Percentiles rank a stretch among this genome's conserved stretches.
phyloP scores from a whole-genome alignment of 2,113 vertebrate species.

The Saccopteryx bilineata region DNA sequence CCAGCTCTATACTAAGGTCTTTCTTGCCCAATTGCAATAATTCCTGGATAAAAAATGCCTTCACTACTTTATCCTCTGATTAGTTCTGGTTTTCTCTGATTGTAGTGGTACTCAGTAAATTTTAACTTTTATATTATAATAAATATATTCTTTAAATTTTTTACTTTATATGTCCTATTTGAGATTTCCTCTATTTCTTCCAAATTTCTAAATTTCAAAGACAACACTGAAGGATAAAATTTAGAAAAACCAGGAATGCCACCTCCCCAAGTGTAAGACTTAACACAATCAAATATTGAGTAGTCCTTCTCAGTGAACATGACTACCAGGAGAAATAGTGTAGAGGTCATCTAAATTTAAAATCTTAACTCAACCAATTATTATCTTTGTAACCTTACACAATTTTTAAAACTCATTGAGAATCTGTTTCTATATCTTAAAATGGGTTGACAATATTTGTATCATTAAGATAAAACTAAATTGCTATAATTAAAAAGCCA shows the following conservation, averaged over 20 bases:
- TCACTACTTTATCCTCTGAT: not conserved
- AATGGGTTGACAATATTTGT: not conserved
- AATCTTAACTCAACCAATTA: not conserved
- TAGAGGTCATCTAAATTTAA: not conserved
- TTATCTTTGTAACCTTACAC: not conserved
- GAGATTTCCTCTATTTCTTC: not conserved
- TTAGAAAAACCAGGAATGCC: not conserved
- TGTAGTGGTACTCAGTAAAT: not conserved
- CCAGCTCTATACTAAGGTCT: not conserved
- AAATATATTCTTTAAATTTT: slow-evolving; percentile 22
- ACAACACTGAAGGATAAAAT: not conserved
- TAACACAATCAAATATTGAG: not conserved
- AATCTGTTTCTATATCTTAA: not conserved
- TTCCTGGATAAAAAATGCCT: not conserved
- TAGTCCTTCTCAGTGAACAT: not conserved
- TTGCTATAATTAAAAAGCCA: not conserved
- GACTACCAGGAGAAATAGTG: not conserved
- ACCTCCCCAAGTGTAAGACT: not conserved
- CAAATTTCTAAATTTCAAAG: slow-evolving; percentile 27
- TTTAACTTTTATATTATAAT: slow-evolving; percentile 33
- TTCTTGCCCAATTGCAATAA: not conserved
- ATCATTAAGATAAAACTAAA: not conserved
- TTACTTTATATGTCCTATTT: not conserved
- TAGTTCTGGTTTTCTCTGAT: not conserved
- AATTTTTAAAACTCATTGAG: not conserved